Evolutionary conservation across 2,888 invertebrate genomes (phyloP).

Genomic region (Limnephilus auricula): DNA sequence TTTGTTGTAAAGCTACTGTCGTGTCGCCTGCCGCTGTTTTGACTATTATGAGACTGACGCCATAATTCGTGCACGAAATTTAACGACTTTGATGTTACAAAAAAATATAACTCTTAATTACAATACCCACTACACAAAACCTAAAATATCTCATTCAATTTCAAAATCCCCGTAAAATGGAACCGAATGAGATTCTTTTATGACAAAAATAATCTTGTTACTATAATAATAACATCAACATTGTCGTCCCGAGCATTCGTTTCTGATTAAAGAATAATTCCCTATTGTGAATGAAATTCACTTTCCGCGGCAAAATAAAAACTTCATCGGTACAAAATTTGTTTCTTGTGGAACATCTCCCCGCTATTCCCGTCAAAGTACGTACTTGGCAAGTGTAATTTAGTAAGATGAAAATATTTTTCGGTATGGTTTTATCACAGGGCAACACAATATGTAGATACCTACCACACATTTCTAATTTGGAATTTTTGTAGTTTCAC

Average conservation of each 20-base stretch:
- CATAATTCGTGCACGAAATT: too few relatives aligned
- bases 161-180: background rate
- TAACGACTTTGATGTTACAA: too few relatives aligned
- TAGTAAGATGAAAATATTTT: background rate
- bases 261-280: background rate
- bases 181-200: background rate
- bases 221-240: background rate
- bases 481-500: too few relatives aligned
- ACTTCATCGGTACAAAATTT: background rate
- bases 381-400: background rate
- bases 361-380: background rate
- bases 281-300: background rate
- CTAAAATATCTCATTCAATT: background rate
- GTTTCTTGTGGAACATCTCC: background rate
- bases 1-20: too few relatives aligned
- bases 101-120: background rate
- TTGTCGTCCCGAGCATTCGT: background rate
- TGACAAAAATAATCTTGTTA: background rate
- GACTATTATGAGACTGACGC: too few relatives aligned
- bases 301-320: slow-evolving; percentile 5
- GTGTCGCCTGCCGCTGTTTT: too few relatives aligned
- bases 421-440: background rate
- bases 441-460: background rate
- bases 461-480: background rate
- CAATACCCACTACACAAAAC: too few relatives aligned